A percentile compares a stretch with the other conserved stretches of the same genome.
Conservation (phyloP, 2,113 vertebrate species). For the Triplophysa rosa region DNA sequence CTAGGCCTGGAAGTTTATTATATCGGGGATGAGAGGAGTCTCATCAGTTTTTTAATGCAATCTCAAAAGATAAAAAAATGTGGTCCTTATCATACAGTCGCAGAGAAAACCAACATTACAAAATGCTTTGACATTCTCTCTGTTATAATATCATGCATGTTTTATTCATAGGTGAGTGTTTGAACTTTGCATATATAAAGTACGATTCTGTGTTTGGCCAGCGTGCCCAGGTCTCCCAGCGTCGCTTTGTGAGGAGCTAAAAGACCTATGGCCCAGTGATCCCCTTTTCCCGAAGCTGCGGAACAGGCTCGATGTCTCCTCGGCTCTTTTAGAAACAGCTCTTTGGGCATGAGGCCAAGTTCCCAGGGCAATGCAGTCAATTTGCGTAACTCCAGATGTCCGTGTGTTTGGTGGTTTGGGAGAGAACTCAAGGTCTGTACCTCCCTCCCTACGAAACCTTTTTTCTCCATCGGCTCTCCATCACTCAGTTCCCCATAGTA, state of each 20-base stretch:
- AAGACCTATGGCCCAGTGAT: slow-evolving; percentile 31
- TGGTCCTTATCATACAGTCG: not conserved
- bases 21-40: not conserved
- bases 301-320: slow-evolving; percentile 24
- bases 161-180: not conserved
- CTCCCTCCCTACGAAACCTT: slow-evolving; percentile 21
- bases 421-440: slow-evolving; percentile 44
- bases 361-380: slow-evolving; percentile 54
- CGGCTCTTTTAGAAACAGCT: slow-evolving; percentile 41
- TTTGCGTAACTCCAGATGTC: slow-evolving; percentile 61
- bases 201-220: slow-evolving; percentile 18
- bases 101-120: not conserved
- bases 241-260: slow-evolving; percentile 36
- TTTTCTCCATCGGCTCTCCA: slow-evolving; percentile 34
- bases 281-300: slow-evolving; percentile 27
- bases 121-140: slow-evolving; percentile 3
- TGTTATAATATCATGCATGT: not conserved
- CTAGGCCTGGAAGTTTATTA: too few relatives aligned
- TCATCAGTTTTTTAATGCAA: not conserved
- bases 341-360: slow-evolving; percentile 50
- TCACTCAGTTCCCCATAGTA: slow-evolving; percentile 32
- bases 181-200: slow-evolving; percentile 18
- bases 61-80: not conserved
- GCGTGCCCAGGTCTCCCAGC: slow-evolving; percentile 18
- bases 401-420: slow-evolving; percentile 57